Base-by-base conservation (phyloP, 2,113 vertebrate genomes). In the Colossoma macropomum region DNA sequence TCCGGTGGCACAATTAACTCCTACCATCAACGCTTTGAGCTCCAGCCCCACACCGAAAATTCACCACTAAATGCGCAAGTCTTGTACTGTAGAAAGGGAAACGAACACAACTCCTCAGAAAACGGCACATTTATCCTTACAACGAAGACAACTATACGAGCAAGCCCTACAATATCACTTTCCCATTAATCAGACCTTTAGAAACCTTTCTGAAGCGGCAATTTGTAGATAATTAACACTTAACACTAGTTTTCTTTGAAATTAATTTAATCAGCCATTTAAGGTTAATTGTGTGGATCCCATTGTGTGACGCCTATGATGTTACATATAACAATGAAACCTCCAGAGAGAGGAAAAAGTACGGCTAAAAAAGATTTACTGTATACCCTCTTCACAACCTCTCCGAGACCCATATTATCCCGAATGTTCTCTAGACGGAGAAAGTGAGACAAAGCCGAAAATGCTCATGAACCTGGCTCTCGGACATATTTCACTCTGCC, bases 211-310 rank as follows among this genome's bases (percentile, higher is more conserved):
- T 54, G 59, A 45, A 32, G 75, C 68, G 78, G 86, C 90, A 91
- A 92, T 93, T 91, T 92, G 88, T 91, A 92, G 91, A 89, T 62
- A 84, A 90, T 92, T 92, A 92, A 90, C 88, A 89, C 87, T 84
- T 81, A 77, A 75, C 82, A 85, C 81, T 87, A 60, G 76, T 89
- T 86, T 89, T 88, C 87, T 88, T 89, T 91, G 82, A 88, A 88
- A 83, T 56, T 80, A 86, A 23, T 56, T 23, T 56, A 56, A 56
- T 56, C 17, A 56, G 54, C 21, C 8, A 92, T 91, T 84, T 73
- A 82, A 88, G 91, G 90, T 92, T 92, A 93, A 93, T 93, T 90
- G 90, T 87, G 5, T 86, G 65, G 84, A 86, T 77, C 76, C 71
- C 85, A 84, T 82, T 84, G 38, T 89, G 86, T 87, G 89, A 85